Conservation (phyloP, 2,888 invertebrate genomes). For the Homarus gammarus region DNA sequence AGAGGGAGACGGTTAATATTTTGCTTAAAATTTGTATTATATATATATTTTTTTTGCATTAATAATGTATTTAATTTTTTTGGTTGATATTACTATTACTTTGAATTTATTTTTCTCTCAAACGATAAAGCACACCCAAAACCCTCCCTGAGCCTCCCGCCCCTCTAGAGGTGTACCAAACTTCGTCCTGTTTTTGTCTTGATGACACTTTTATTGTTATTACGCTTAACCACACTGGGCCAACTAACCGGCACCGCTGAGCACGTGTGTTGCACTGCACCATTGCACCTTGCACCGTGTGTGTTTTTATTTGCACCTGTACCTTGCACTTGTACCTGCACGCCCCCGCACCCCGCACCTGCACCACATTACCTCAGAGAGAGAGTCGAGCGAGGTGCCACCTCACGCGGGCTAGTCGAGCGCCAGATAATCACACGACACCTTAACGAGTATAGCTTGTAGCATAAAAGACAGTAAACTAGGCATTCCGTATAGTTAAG, state of each 20-base stretch:
- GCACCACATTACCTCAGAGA: slow-evolving; percentile 73
- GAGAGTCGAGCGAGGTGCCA: slow-evolving; percentile 27
- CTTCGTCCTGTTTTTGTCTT: slow-evolving; percentile 30
- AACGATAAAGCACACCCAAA: neutral
- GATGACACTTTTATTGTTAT: slow-evolving; percentile 25
- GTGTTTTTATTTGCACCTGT: slow-evolving; percentile 66
- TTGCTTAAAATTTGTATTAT: neutral
- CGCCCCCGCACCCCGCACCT: slow-evolving; percentile 66
- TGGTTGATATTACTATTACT: neutral
- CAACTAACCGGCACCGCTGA: slow-evolving; percentile 68
- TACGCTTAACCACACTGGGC: slow-evolving; percentile 71
- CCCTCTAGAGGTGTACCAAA: slow-evolving; percentile 31
- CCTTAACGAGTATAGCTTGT: neutral
- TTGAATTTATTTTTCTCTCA: neutral
- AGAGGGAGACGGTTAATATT: neutral
- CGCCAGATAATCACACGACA: neutral
- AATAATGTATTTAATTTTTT: too few relatives aligned
- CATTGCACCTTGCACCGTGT: slow-evolving; percentile 66
- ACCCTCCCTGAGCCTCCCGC: neutral
- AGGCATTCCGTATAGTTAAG: neutral
- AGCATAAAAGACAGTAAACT: neutral
- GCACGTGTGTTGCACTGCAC: slow-evolving; percentile 69
- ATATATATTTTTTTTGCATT: too few relatives aligned
- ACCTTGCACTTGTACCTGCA: slow-evolving; percentile 73
- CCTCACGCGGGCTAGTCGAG: neutral